Base-by-base conservation (phyloP, 2,113 vertebrate genomes). In the Alexandromys fortis region DNA sequence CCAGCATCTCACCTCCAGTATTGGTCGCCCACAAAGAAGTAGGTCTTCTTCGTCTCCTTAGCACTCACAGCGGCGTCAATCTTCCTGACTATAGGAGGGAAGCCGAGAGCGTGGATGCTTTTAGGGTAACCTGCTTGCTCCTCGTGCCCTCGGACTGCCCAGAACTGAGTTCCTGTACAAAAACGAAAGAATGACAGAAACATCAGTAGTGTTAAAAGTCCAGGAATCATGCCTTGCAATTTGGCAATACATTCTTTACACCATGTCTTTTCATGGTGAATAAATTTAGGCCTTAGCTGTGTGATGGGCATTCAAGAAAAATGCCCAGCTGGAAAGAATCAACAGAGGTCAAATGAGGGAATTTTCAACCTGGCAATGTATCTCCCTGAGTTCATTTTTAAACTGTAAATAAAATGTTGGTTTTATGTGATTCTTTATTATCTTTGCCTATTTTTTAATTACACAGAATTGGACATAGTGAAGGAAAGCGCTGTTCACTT, bases 1-100 rank as follows among this genome's bases (percentile, higher is more conserved):
- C 10, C 52, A 7, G 7, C 91, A 67, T 94, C 55, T 38, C 95
- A 99, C 99, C 99, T 99, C 99, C 99, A 99, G 93, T 99, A 99
- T 3, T 99, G 98, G 49, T 99, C 98, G 0, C 35, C 98, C 16
- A 96, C 97, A 78, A 99, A 99, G 91, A 99, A 98, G 35, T 99
- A 98, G 2, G 98, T 99, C 97, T 99, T 99, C 30, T 98, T 96
- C 1, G 98, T 99, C 49, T 98, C 98, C 65, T 7, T 81, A 21
- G 99, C 98, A 97, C 98, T 95, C 90, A 99, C 97, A 1, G 98
- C 98, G 3, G 99, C 99, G 89, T 99, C 99, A 11, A 98, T 98
- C 97, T 99, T 98, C 61, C 95, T 97, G 11, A 99, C 1, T 0
- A 89, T 98, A 89, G 98, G 97, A 5, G 99, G 98, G 81, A 99